Evolutionary conservation across 2,888 invertebrate species (phyloP).

Genomic region (Myopa testacea): DNA sequence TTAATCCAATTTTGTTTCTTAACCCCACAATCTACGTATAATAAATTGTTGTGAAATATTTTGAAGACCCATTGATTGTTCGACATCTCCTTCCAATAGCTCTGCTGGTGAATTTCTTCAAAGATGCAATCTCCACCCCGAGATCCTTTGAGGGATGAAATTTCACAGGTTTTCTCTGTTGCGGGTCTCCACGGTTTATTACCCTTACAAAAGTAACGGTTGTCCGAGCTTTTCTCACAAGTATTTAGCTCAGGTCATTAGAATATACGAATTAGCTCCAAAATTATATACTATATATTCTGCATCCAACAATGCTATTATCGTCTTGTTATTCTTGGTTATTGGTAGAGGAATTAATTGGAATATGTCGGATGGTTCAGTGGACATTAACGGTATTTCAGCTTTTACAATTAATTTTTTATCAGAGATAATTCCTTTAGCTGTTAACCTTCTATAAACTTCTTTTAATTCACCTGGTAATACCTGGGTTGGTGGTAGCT

Average conservation of each 20-base stretch:
- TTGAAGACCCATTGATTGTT: slow-evolving; percentile 2
- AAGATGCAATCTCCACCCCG: not conserved
- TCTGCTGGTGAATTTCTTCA: not conserved
- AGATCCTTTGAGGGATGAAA: not conserved
- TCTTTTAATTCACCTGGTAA: slow-evolving; percentile 9
- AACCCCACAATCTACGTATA: not conserved
- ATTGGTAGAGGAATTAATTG: not conserved
- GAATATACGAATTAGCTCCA: not conserved
- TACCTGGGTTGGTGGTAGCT: not conserved
- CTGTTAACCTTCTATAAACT: not conserved
- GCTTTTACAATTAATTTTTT: slow-evolving; percentile 6
- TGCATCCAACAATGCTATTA: not conserved
- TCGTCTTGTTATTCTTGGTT: not conserved
- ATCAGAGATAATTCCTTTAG: not conserved
- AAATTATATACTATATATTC: not conserved
- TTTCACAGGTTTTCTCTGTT: not conserved
- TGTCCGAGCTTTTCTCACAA: not conserved
- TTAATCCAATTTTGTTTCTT: no score
- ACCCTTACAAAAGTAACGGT: not conserved
- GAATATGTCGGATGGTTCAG: not conserved
- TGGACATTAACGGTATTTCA: not conserved
- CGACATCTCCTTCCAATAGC: not conserved
- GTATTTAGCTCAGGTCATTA: not conserved
- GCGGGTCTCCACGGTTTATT: not conserved
- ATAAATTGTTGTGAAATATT: not conserved